Percentiles rank a stretch among this genome's conserved stretches.
Conservation (phyloP, 1,140 invertebrate species). For the Drosophila obscura region DNA sequence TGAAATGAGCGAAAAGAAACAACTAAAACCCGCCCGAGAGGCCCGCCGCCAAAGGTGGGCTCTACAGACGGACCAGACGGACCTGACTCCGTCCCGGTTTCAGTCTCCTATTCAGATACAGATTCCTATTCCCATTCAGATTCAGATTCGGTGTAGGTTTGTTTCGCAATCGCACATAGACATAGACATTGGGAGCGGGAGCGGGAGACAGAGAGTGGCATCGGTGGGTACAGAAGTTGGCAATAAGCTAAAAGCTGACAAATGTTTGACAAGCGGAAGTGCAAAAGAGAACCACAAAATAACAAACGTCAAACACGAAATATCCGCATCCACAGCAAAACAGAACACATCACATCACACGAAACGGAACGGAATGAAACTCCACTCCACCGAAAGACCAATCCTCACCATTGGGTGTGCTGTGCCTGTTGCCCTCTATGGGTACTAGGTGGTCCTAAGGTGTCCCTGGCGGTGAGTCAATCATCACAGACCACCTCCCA, state of each 20-base stretch:
- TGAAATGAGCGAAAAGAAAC: conserved; percentile 66
- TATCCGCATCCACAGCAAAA: conserved; percentile 15
- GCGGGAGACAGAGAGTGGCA: not conserved
- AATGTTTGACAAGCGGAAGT: conserved; percentile 81
- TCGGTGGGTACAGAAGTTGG: conserved; percentile 47
- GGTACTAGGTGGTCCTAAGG: no score
- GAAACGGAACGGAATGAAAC: no score
- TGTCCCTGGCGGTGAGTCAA: no score
- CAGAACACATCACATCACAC: conserved; percentile 6
- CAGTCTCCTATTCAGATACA: no score
- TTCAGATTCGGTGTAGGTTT: conserved; percentile 58
- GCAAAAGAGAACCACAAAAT: conserved; percentile 52
- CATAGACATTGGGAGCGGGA: conserved; percentile 4
- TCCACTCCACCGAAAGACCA: no score
- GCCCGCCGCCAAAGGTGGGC: conserved; percentile 22
- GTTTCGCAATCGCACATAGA: conserved; percentile 58
- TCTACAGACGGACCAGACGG: conserved; percentile 13
- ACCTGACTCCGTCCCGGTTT: not conserved
- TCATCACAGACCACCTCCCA: no score
- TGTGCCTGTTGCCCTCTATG: no score
- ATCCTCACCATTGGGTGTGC: no score
- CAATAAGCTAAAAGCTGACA: conserved; percentile 79
- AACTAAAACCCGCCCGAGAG: conserved; percentile 26
- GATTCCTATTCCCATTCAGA: no score
- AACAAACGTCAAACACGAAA: conserved; percentile 28